A percentile compares a stretch with the other conserved stretches of the same genome.
These are phyloP conservation scores for Drosophila antonietae DNA, from an alignment of 2,888 invertebrate genomes.

Conservation along the genomic window DNA sequence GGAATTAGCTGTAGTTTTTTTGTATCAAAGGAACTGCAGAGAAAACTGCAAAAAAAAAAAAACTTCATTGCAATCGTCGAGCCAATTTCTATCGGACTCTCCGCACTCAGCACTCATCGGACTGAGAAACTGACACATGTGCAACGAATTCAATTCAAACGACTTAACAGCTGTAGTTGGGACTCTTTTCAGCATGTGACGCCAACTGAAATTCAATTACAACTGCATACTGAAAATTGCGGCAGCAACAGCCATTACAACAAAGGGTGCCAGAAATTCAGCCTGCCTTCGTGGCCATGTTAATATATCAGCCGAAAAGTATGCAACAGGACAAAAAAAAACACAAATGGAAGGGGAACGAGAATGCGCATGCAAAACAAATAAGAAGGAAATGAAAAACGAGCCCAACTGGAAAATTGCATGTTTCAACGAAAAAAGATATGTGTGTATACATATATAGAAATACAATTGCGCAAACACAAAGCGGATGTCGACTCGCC, in stretches of 20 bases:
- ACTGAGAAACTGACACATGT: conserved; percentile 27
- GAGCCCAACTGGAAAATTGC: conserved; percentile 79
- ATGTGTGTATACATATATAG: conserved; percentile 22
- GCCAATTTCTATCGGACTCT: conserved; percentile 9
- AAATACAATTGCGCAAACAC: conserved; percentile 17
- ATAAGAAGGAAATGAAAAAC: conserved; percentile 79
- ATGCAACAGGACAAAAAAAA: conserved; percentile 39
- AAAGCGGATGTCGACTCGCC: conserved; percentile 60
- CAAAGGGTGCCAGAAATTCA: conserved; percentile 44
- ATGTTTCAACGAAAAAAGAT: conserved; percentile 38
- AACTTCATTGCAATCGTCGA: conserved; percentile 13
- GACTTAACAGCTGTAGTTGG: conserved; percentile 26
- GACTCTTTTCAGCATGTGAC: conserved; percentile 6
- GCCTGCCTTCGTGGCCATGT: conserved; percentile 55
- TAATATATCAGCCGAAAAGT: conserved; percentile 63
- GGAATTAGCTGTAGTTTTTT: neutral
- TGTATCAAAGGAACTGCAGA: neutral
- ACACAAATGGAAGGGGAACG: neutral
- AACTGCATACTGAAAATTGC: conserved; percentile 37
- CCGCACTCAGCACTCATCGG: conserved; percentile 15
- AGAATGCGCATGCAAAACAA: conserved; percentile 67
- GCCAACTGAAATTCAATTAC: conserved; percentile 71
- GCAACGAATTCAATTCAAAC: conserved; percentile 27
- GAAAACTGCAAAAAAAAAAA: neutral
- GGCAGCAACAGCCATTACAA: conserved; percentile 53